These are phyloP conservation scores for Cavia aperea DNA, from an alignment of 2,113 vertebrate species.

Conservation along the genomic window DNA sequence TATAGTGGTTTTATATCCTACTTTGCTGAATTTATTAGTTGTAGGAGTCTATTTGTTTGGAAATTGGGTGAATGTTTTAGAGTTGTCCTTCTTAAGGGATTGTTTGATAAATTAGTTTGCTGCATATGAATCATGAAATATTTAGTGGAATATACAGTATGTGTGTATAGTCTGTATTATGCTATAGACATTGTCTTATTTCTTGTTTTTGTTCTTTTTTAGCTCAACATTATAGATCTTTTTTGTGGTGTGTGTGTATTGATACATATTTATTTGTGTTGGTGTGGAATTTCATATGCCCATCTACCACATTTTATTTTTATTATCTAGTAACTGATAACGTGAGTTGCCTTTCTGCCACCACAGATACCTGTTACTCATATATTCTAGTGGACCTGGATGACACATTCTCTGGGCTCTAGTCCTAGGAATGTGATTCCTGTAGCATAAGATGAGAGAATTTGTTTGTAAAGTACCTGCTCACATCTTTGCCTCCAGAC, in stretches of 20 bases:
- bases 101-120: background rate
- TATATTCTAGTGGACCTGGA: background rate
- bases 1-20: background rate
- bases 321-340: background rate
- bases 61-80: background rate
- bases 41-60: background rate
- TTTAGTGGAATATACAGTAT: background rate
- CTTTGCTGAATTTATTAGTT: background rate
- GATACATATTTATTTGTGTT: background rate
- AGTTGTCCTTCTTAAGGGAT: background rate
- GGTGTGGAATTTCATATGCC: background rate
- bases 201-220: background rate
- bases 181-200: background rate
- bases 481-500: background rate
- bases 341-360: background rate
- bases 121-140: background rate
- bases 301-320: conserved; percentile 19
- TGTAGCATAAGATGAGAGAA: background rate
- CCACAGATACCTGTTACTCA: conserved; percentile 14
- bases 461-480: background rate
- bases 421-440: background rate
- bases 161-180: conserved; percentile 11
- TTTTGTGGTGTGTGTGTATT: background rate
- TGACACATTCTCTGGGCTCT: background rate
- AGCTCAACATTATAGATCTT: background rate